A percentile compares a stretch with the other conserved stretches of the same genome.
Evolutionary conservation across 2,113 vertebrate species (phyloP).

Genomic region (Raja brachyura): DNA sequence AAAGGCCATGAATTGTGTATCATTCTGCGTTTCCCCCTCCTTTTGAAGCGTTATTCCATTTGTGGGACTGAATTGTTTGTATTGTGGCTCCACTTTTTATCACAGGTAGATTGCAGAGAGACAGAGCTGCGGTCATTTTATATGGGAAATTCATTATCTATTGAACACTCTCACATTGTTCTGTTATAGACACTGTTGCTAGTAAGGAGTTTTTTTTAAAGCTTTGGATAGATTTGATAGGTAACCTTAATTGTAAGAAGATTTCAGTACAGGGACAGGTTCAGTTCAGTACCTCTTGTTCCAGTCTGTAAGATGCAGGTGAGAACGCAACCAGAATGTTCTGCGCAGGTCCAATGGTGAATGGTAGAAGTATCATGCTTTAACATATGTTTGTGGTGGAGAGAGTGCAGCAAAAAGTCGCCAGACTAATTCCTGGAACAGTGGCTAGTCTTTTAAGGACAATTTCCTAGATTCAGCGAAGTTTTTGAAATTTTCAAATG

Average conservation of each 20-base stretch:
- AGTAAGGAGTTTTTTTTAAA: background rate
- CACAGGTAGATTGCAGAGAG: constrained; percentile 10
- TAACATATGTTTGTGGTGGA: too few relatives aligned
- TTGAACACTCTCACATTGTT: constrained; percentile 12
- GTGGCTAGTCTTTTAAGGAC: too few relatives aligned
- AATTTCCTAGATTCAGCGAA: too few relatives aligned
- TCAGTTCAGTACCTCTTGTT: too few relatives aligned
- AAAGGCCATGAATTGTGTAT: background rate
- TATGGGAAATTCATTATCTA: constrained; percentile 6
- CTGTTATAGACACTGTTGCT: background rate
- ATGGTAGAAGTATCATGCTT: too few relatives aligned
- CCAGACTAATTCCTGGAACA: too few relatives aligned
- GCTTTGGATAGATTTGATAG: background rate
- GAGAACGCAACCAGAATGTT: too few relatives aligned
- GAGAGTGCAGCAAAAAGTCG: too few relatives aligned
- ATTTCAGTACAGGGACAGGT: too few relatives aligned
- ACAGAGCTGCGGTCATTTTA: constrained; percentile 4
- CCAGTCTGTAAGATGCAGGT: background rate
- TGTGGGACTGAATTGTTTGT: constrained; percentile 29
- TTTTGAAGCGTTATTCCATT: constrained; percentile 6
- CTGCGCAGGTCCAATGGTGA: too few relatives aligned
- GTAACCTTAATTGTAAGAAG: background rate
- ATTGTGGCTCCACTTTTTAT: constrained; percentile 36
- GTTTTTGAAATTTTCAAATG: too few relatives aligned
- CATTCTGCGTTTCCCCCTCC: background rate